A percentile compares a stretch with the other conserved stretches of the same genome.
Conservation (phyloP, 2,113 vertebrate species). For the Toxotes chatareus region DNA sequence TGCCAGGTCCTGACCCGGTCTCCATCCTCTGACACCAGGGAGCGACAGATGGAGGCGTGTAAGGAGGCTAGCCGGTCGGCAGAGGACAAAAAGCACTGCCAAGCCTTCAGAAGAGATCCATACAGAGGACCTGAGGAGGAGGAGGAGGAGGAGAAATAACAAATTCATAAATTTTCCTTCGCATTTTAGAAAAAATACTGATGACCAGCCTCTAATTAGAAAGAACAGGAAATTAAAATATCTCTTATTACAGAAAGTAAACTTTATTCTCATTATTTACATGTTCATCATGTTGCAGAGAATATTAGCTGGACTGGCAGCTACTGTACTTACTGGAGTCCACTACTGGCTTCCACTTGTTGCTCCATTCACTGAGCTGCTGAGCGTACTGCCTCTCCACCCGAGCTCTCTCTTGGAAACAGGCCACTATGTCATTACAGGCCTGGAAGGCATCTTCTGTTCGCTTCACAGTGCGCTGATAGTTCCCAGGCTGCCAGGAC, state of each 20-base stretch:
- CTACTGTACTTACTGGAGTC: constrained; percentile 84
- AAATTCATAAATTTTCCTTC: background rate
- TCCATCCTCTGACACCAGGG: constrained; percentile 85
- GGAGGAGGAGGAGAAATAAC: background rate
- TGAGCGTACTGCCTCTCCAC: constrained; percentile 87
- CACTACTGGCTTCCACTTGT: constrained; percentile 89
- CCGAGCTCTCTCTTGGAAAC: constrained; percentile 88
- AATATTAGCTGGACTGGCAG: background rate
- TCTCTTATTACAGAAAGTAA: too few relatives aligned
- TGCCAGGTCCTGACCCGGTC: constrained; percentile 87
- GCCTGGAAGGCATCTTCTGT: constrained; percentile 86
- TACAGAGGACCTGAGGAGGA: constrained; percentile 84
- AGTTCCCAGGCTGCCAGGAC: constrained; percentile 85
- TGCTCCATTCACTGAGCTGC: constrained; percentile 88
- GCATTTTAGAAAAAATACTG: background rate
- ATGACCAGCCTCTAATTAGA: background rate
- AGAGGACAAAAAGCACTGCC: constrained; percentile 87
- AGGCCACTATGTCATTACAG: constrained; percentile 86
- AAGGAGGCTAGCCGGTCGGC: constrained; percentile 85
- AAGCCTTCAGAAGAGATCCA: constrained; percentile 85
- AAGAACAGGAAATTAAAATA: background rate
- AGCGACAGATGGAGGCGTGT: constrained; percentile 86
- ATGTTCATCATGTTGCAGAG: rapidly evolving
- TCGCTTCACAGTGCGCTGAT: constrained; percentile 84
- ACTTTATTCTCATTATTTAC: background rate